Conservation (phyloP, 2,113 vertebrate species). For the Pluvialis apricaria region DNA sequence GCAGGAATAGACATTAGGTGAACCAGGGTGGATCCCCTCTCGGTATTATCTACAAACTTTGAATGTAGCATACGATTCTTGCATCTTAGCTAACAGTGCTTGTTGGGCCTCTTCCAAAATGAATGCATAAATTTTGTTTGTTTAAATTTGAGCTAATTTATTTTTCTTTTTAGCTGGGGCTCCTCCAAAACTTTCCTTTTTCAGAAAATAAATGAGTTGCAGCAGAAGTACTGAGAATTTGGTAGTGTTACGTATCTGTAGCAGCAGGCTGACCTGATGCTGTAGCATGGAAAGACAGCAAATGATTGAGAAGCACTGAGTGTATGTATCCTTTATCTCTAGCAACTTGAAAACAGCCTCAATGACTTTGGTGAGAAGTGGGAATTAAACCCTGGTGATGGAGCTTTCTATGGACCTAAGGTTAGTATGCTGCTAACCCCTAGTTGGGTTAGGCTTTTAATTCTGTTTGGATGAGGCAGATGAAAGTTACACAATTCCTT, state of each 20-base stretch:
- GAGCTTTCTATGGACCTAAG: slow-evolving; percentile 98
- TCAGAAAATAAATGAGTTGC: background rate
- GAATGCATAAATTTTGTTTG: background rate
- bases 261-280: background rate
- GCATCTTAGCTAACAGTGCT: background rate
- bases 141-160: background rate
- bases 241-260: background rate
- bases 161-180: background rate
- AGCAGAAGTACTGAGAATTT: background rate
- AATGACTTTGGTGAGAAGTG: slow-evolving; percentile 95
- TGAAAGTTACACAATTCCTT: rapidly evolving
- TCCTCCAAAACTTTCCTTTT: background rate
- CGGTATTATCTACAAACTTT: background rate
- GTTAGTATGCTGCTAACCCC: slow-evolving; percentile 64
- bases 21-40: background rate
- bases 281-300: background rate
- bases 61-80: background rate
- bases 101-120: background rate
- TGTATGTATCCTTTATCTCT: background rate
- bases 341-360: slow-evolving; percentile 98
- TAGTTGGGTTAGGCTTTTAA: background rate
- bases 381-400: slow-evolving; percentile 94
- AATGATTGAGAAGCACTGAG: background rate
- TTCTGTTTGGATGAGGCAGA: background rate
- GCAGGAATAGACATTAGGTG: background rate